phyloP scores from a whole-genome alignment of 2,888 invertebrate species.

The Rotaria magnacalcarata region DNA sequence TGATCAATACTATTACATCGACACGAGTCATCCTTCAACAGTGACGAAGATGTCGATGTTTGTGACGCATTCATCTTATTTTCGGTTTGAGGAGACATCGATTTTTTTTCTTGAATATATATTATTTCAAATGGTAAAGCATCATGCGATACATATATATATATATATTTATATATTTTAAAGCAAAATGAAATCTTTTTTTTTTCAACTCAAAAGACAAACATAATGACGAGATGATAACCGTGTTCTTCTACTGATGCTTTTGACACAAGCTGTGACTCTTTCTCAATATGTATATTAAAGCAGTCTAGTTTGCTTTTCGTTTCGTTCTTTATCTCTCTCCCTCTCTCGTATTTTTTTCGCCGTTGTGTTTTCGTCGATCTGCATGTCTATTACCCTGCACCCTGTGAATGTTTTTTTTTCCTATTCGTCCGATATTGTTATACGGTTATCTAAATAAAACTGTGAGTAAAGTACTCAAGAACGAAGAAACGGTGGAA shows the following conservation, averaged over 20 bases:
- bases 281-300: not conserved
- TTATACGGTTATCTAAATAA: not conserved
- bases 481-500: not conserved
- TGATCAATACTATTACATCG: not conserved
- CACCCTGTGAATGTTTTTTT: no score
- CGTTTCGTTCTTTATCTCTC: not conserved
- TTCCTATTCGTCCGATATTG: no score
- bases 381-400: not conserved
- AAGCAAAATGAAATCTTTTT: not conserved
- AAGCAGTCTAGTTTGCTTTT: not conserved
- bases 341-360: not conserved
- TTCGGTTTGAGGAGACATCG: not conserved
- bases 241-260: not conserved
- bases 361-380: not conserved
- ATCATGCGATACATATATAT: not conserved
- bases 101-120: not conserved
- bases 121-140: not conserved
- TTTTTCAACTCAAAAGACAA: not conserved
- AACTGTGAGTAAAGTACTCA: no score
- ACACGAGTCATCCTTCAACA: not conserved
- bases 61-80: not conserved
- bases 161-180: no score
- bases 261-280: not conserved
- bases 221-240: not conserved
- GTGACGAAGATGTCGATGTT: not conserved